Conservation (phyloP, 2,797 vertebrate genomes). For the Amazona ochrocephala region DNA sequence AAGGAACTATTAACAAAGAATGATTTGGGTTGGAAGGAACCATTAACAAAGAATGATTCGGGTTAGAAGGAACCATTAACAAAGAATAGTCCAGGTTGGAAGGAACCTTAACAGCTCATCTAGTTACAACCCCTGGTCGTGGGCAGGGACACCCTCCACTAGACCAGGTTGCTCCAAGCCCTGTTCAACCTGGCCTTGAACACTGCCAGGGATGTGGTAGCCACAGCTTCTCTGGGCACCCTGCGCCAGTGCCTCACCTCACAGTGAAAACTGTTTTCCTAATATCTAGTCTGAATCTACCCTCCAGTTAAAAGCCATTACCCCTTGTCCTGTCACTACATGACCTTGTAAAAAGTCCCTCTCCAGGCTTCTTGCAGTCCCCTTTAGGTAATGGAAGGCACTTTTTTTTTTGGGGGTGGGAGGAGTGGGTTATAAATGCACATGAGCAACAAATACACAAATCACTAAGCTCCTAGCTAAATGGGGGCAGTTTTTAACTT, state of each 20-base stretch:
- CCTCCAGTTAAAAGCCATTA: not conserved
- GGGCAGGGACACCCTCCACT: not conserved
- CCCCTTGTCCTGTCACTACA: not conserved
- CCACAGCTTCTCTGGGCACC: not conserved
- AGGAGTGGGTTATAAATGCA: not conserved
- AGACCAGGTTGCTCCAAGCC: not conserved
- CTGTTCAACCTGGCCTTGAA: not conserved
- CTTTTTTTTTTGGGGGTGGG: fast-evolving
- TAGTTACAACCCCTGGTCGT: not conserved
- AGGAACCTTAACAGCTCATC: not conserved
- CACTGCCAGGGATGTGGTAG: not conserved
- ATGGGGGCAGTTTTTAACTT: not conserved
- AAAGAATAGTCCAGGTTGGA: not conserved
- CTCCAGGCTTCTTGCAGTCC: not conserved
- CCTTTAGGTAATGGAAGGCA: not conserved
- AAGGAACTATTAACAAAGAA: not conserved
- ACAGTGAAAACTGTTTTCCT: not conserved
- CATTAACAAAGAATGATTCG: no score
- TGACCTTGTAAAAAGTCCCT: not conserved
- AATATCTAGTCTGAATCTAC: not conserved
- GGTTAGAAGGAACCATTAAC: no score
- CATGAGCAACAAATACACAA: not conserved
- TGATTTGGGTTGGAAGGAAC: no score
- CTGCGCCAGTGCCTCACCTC: not conserved
- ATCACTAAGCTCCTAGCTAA: not conserved